These are phyloP conservation scores for Propithecus perrieri DNA, from an alignment of 2,797 vertebrate genomes.

Conservation along the genomic window DNA sequence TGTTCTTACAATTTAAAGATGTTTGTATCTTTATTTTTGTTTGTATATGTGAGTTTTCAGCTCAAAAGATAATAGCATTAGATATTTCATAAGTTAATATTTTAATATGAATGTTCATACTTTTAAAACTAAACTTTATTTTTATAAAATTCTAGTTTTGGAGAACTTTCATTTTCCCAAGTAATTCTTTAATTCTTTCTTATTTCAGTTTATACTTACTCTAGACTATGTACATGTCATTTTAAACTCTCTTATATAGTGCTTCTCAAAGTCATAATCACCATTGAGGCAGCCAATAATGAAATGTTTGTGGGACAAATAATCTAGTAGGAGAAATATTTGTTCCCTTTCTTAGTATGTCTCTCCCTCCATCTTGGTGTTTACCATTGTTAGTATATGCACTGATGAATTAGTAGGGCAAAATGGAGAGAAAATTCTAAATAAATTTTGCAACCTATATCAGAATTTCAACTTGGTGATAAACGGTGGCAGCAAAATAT, in stretches of 20 bases:
- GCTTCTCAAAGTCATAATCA: background rate
- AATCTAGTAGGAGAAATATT: background rate
- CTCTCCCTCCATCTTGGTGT: background rate
- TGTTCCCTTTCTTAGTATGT: background rate
- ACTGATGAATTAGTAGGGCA: background rate
- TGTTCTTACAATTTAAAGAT: background rate
- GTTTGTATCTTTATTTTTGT: background rate
- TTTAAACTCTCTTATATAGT: background rate
- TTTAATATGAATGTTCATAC: background rate
- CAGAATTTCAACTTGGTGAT: background rate
- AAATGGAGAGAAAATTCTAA: background rate
- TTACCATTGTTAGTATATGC: background rate
- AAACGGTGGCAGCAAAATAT: background rate
- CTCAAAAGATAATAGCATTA: background rate
- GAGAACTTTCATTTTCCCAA: background rate
- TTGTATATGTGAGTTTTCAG: background rate
- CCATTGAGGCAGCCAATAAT: background rate
- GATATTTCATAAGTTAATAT: background rate
- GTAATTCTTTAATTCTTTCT: background rate
- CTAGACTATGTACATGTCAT: background rate
- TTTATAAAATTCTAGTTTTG: background rate
- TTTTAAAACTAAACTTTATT: background rate
- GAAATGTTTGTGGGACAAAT: background rate
- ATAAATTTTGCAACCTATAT: background rate
- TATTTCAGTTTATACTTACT: background rate